Evolutionary conservation across 2,113 vertebrate genomes (phyloP).

Genomic region (Osmerus eperlanus): DNA sequence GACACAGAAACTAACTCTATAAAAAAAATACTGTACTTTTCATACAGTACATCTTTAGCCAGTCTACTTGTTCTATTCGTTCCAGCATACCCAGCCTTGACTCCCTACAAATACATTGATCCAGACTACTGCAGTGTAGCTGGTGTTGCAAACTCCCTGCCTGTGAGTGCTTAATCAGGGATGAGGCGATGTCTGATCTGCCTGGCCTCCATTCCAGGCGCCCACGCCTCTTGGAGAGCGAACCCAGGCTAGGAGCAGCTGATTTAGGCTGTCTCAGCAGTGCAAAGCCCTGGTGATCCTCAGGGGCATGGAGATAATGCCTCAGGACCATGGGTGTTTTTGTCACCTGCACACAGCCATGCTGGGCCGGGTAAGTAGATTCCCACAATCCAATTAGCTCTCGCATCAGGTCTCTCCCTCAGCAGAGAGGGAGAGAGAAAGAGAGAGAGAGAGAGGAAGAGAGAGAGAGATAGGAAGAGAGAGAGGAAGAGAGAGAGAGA

Average conservation of each 20-base stretch:
- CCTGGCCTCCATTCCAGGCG: background rate
- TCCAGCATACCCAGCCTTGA: no score
- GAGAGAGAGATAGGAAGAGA: conserved; percentile 1
- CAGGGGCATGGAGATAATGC: conserved; percentile 1
- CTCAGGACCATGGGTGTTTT: background rate
- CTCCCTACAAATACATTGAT: no score
- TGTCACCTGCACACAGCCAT: conserved; percentile 6
- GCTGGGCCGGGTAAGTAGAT: background rate
- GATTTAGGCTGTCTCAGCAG: background rate
- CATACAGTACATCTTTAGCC: no score
- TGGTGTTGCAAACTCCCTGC: no score
- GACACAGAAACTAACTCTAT: no score
- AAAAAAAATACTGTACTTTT: no score
- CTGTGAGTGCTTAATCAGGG: no score
- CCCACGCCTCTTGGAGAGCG: background rate
- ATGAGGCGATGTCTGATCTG: background rate
- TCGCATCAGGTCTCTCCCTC: background rate
- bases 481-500: conserved; percentile 12
- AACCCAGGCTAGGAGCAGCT: background rate
- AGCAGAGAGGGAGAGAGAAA: background rate
- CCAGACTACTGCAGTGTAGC: no score
- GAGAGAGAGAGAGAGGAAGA: conserved; percentile 1
- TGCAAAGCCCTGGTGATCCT: background rate
- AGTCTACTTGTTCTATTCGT: no score
- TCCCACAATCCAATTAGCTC: conserved; percentile 1